Base-by-base conservation (phyloP, 2,113 vertebrate genomes). In the Syrmaticus mikado region DNA sequence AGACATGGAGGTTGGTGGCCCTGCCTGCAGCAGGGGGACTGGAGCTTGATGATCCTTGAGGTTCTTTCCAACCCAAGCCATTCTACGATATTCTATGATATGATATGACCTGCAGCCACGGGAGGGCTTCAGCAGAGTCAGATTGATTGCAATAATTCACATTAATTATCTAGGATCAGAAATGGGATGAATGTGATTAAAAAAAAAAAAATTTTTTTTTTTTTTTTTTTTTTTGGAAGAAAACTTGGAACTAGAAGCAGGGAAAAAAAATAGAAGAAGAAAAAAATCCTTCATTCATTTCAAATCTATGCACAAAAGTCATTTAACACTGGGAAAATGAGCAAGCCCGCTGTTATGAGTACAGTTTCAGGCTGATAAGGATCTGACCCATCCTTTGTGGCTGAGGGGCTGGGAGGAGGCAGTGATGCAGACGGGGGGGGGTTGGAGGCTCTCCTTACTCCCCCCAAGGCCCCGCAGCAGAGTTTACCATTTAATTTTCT, bases 401-500 rank as follows among this genome's bases (percentile, higher is more conserved):
- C 40, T 83, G 34, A 15, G 86, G 92, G 92, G 80, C 15, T n/a
- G 95, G 82, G 90, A 80, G 82, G 61, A 77, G 57, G 48, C 27
- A 50, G 74, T 61, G 22, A 13, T 10, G 75, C 82, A 92, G 93
- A 91, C 82, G 81, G 38, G 53, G 50, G 89, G 68, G 87, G 79
- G 70, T 71, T 52, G 43, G 50, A 55, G 11, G 82, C 95, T 96
- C 96, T 85, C 64, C 36, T 97, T 96, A 88, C 62, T 38, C 40
- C 57, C 48, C 90, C 60, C 91, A 55, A 88, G 96, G 97, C 91
- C 90, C 83, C 86, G 2, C 82, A 66, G 68, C 34, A 71, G 50
- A 97, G 96, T 93, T 98, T 84, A 94, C 95, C 97, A 93, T 97
- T 95, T 96, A 92, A 97, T 96, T 96, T 97, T 97, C 96, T 93